phyloP scores from a whole-genome alignment of 1,140 invertebrate genomes.

The Coptotermes formosanus region DNA sequence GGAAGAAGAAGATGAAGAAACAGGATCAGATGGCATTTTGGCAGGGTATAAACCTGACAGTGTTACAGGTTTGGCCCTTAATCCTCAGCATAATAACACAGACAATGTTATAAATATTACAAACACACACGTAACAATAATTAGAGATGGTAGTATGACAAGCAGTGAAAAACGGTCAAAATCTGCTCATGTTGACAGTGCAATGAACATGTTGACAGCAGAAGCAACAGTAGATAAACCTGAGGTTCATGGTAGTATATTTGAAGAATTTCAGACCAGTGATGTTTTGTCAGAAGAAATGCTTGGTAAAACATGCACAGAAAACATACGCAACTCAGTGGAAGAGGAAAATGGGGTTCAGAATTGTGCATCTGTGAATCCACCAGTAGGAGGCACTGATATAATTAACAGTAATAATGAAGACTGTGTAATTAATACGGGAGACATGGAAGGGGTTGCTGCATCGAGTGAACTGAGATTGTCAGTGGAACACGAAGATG shows the following conservation, averaged over 20 bases:
- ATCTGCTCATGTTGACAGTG: neutral
- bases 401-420: neutral
- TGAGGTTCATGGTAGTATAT: neutral
- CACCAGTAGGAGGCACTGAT: neutral
- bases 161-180: neutral
- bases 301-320: neutral
- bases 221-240: neutral
- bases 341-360: neutral
- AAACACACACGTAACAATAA: neutral
- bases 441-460: neutral
- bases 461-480: neutral
- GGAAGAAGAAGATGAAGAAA: constrained; percentile 9
- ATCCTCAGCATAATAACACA: neutral
- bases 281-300: neutral
- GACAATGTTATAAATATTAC: constrained; percentile 3
- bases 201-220: neutral
- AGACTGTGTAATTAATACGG: neutral
- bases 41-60: neutral
- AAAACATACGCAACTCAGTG: neutral
- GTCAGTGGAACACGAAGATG: neutral
- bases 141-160: neutral
- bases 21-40: neutral
- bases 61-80: neutral
- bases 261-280: constrained; percentile 1
- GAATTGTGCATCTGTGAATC: neutral